Base-by-base conservation (phyloP, 1,140 invertebrate species). In the Orius insidiosus region DNA sequence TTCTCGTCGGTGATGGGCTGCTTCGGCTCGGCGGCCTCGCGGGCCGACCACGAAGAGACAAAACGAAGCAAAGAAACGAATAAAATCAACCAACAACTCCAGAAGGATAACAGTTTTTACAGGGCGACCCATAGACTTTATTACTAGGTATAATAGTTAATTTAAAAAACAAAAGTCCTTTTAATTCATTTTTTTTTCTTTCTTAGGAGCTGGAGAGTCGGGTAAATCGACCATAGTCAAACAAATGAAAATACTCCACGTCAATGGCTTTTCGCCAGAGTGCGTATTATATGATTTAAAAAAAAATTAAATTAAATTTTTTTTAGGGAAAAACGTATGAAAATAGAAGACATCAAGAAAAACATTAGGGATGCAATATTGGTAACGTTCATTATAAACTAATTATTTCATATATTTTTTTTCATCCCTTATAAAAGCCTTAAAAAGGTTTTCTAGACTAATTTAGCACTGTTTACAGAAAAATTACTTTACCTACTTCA, bases 201-300 rank as follows among this genome's bases (percentile, higher is more conserved):
- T n/a, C n/a, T 52, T 54, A 69, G 76, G 89, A 57, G 92, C 92
- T 58, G 92, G 92, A 58, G 92, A 96, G 71, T 97, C 92, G 36
- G 95, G 95, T 55, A 98, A 99, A 71, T 96, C 90, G 59, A 99
- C 95, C 53, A 98, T 99, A 65, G 94, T 99, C 56, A 99, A 99
- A 71, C 96, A 99, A 72, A 99, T 99, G 95, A 80, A 93, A 63
- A 99, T 99, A 69, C 76, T 99, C 58, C 96, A 99, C 72, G 93
- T 98, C 50, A 90, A 98, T 74, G 90, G 90, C 55, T 96, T 95
- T 73, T 94, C 85, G 63, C 84, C 89, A 71, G 73, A 80, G 75
- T 78, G 68, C 75, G 75, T 70, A 52, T 47, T 24, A n/a, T n/a
- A n/a, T n/a, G n/a, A n/a, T n/a, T 42, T 38, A 15, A 14, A 3